These are phyloP conservation scores for Agrochola circellaris DNA, from an alignment of 2,888 invertebrate genomes.

Conservation along the genomic window DNA sequence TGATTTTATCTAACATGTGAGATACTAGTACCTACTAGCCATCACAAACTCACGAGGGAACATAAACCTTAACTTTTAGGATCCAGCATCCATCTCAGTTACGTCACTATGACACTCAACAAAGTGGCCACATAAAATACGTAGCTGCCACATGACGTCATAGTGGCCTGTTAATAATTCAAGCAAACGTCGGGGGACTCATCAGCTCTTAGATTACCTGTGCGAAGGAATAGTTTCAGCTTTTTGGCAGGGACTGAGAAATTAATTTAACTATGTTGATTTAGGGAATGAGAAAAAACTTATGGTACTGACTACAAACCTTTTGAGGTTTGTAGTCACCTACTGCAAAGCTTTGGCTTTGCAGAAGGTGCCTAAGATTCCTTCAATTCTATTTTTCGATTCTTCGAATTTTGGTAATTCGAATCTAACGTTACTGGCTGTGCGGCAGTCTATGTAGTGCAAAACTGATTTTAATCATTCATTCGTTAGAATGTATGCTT, in stretches of 20 bases:
- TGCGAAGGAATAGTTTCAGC: slow-evolving; percentile 24
- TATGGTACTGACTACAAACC: not conserved
- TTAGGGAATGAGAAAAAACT: slow-evolving; percentile 18
- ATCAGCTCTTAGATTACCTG: slow-evolving; percentile 46
- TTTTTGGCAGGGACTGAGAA: slow-evolving; percentile 3
- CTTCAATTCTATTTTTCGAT: no score
- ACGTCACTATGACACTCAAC: slow-evolving; percentile 51
- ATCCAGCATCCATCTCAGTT: slow-evolving; percentile 48
- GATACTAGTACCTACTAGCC: not conserved
- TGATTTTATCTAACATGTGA: not conserved
- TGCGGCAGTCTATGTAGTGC: not conserved
- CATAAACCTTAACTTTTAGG: slow-evolving; percentile 43
- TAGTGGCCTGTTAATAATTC: slow-evolving; percentile 49
- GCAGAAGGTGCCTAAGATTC: no score
- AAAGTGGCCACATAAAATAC: slow-evolving; percentile 38
- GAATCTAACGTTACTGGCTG: not conserved
- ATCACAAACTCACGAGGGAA: not conserved
- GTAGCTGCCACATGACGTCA: slow-evolving; percentile 25
- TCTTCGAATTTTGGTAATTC: not conserved
- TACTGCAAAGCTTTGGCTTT: no score
- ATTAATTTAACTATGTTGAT: slow-evolving; percentile 17
- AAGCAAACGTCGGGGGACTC: slow-evolving; percentile 36
- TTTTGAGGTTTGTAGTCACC: no score
- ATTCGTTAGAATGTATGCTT: not conserved
- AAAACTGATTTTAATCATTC: not conserved